phyloP scores from a whole-genome alignment of 37 sponge, comb jelly and placozoan species.

The Lycopodina hypogea region DNA sequence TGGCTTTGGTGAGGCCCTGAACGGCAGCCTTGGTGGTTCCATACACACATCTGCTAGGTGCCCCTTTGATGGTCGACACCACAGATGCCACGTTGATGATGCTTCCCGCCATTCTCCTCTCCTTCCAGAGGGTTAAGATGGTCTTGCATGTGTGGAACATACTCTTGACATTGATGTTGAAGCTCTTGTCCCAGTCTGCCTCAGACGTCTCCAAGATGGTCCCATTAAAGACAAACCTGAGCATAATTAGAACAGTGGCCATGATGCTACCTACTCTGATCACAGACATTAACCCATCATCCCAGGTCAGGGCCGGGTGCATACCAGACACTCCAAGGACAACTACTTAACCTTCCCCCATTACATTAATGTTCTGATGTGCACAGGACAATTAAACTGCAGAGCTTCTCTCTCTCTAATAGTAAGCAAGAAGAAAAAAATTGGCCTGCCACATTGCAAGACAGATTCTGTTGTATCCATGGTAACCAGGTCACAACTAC shows the following conservation, averaged over 20 bases:
- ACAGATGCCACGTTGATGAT: slow-evolving; percentile 87
- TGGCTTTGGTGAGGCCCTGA: slow-evolving; percentile 71
- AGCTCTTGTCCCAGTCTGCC: slow-evolving; percentile 71
- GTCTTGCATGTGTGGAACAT: slow-evolving; percentile 63
- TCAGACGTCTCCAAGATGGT: slow-evolving; percentile 46
- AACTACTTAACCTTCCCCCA: no score
- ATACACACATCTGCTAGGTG: slow-evolving; percentile 63
- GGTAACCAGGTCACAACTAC: no score
- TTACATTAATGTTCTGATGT: no score
- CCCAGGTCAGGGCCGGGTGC: no score
- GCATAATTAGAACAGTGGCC: neutral
- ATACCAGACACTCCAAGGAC: no score
- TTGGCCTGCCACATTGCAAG: no score
- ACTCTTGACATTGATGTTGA: slow-evolving; percentile 79
- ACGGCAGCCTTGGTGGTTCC: slow-evolving; percentile 84
- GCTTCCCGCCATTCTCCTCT: slow-evolving; percentile 46
- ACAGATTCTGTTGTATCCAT: no score
- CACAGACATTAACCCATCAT: no score
- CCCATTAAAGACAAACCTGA: slow-evolving; percentile 68
- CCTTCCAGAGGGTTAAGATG: slow-evolving; percentile 46
- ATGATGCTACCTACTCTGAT: no score
- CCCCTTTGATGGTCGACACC: slow-evolving; percentile 70
- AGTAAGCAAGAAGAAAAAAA: no score
- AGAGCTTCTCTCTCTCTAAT: no score
- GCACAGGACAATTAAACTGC: no score